Evolutionary conservation across 2,113 vertebrate genomes (phyloP).

Genomic region (Ciconia boyciana): DNA sequence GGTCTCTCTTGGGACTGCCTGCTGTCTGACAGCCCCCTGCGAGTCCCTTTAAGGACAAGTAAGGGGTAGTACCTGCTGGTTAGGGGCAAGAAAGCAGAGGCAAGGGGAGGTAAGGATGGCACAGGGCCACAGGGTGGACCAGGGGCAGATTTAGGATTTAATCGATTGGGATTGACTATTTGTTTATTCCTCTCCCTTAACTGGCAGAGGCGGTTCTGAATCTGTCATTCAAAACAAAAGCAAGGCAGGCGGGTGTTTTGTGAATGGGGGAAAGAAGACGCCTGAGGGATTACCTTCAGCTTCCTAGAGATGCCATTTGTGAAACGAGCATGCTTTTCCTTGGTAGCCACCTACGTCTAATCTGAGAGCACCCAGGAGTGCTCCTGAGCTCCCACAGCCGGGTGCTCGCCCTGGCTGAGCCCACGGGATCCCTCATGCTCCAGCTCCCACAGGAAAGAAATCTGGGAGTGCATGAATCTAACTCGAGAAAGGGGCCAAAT

Average conservation of each 20-base stretch:
- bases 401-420: rapidly evolving
- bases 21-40: background rate
- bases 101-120: background rate
- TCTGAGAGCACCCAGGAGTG: background rate
- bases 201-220: background rate
- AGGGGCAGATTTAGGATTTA: background rate
- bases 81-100: background rate
- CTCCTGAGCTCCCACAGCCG: background rate
- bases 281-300: background rate
- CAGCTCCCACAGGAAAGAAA: background rate
- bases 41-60: background rate
- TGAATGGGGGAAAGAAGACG: background rate
- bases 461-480: rapidly evolving
- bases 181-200: background rate
- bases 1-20: background rate
- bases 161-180: background rate
- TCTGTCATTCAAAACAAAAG: background rate
- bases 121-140: background rate
- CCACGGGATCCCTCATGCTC: rapidly evolving
- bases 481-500: background rate
- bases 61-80: background rate
- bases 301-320: background rate
- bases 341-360: background rate
- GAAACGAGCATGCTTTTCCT: background rate
- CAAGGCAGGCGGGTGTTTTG: background rate